A percentile compares a stretch with the other conserved stretches of the same genome.
These are phyloP conservation scores for Capitulum mitella DNA, from an alignment of 2,888 invertebrate genomes.

Conservation along the genomic window DNA sequence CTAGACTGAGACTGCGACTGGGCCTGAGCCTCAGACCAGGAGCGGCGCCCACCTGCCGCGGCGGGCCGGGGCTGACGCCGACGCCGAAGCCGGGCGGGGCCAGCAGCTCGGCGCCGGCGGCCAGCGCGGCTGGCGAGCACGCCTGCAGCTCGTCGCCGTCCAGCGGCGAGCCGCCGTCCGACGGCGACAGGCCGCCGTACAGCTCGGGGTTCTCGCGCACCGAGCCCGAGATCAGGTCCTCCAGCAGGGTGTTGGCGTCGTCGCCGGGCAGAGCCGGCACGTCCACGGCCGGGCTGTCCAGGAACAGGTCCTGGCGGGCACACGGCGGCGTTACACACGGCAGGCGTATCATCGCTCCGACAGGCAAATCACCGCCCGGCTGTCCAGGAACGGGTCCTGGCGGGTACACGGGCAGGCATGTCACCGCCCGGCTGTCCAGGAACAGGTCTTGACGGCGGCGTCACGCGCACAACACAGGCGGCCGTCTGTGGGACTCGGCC, in stretches of 20 bases:
- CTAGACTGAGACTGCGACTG: too few relatives aligned
- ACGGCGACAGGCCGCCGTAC: neutral
- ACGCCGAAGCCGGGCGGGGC: neutral
- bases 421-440: neutral
- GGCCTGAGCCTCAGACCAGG: too few relatives aligned
- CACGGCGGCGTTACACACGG: neutral
- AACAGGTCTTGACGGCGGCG: too few relatives aligned
- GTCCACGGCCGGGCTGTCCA: neutral
- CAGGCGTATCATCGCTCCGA: too few relatives aligned
- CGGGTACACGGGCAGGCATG: neutral
- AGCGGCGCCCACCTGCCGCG: too few relatives aligned
- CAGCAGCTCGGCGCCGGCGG: neutral
- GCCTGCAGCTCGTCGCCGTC: too few relatives aligned
- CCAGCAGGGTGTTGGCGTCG: neutral
- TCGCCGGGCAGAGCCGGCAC: neutral
- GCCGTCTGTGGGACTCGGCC: too few relatives aligned
- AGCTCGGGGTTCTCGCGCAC: constrained; percentile 10
- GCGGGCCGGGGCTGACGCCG: neutral
- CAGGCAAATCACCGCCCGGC: too few relatives aligned
- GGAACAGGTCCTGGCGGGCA: neutral
- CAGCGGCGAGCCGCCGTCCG: neutral
- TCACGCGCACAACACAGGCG: too few relatives aligned
- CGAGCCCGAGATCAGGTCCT: constrained; percentile 12
- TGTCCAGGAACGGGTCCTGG: neutral
- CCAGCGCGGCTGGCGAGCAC: too few relatives aligned